phyloP scores from a whole-genome alignment of 2,888 invertebrate genomes.

The Gerris lacustris region DNA sequence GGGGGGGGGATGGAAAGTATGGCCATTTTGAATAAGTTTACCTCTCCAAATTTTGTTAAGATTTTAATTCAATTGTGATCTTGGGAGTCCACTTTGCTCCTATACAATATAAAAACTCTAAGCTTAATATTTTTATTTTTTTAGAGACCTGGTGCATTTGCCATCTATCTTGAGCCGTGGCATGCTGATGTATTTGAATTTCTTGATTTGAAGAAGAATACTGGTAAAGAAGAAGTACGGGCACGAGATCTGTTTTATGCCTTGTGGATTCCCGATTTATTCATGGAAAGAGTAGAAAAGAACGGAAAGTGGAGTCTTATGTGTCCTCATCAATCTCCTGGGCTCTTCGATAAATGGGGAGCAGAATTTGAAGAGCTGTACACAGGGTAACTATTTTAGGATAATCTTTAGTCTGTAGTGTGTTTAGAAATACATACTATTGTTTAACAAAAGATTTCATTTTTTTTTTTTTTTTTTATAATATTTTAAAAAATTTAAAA shows the following conservation, averaged over 20 bases:
- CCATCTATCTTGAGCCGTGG: constrained; percentile 97
- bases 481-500: too few species aligned
- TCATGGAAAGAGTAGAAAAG: constrained; percentile 85
- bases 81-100: too few species aligned
- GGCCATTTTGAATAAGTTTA: too few species aligned
- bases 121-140: constrained; percentile 17
- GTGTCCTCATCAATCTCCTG: constrained; percentile 91
- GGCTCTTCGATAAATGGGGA: constrained; percentile 85
- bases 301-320: constrained; percentile 85
- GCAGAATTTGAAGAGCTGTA: constrained; percentile 86
- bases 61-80: too few species aligned
- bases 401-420: not conserved
- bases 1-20: too few species aligned
- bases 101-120: too few species aligned
- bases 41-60: too few species aligned
- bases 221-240: constrained; percentile 84
- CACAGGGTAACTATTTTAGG: constrained; percentile 41
- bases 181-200: constrained; percentile 95
- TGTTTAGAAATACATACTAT: not conserved
- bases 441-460: not conserved
- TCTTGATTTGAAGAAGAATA: constrained; percentile 87
- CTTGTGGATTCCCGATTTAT: constrained; percentile 95
- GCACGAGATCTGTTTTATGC: constrained; percentile 94
- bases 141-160: constrained; percentile 87
- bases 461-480: too few species aligned